Conservation (phyloP, 2,113 vertebrate genomes). For the Scolopax mira region DNA sequence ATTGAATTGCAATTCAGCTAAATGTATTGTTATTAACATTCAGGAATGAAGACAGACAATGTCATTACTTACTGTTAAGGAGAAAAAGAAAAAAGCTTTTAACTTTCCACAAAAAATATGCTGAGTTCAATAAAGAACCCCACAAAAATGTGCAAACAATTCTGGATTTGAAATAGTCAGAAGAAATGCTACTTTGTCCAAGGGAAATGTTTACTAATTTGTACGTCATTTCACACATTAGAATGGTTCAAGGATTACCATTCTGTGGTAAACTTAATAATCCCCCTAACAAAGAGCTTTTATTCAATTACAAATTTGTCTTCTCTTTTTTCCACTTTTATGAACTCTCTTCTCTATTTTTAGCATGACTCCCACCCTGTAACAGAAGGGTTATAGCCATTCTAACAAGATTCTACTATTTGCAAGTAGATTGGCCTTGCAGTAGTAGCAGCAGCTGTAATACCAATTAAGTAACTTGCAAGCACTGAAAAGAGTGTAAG, state of each 20-base stretch:
- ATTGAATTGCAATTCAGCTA: not conserved
- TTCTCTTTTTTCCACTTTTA: not conserved
- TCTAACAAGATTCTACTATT: not conserved
- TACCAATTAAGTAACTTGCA: not conserved
- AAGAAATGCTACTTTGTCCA: not conserved
- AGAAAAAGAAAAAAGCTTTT: conserved; percentile 23
- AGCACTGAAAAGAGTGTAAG: not conserved
- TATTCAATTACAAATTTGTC: not conserved
- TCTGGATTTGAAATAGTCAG: not conserved
- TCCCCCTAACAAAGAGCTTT: not conserved
- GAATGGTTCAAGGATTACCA: not conserved
- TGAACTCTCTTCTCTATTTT: not conserved
- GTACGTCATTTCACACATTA: not conserved
- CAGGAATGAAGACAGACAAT: not conserved
- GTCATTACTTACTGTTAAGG: not conserved
- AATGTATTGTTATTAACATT: not conserved
- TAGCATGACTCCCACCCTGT: not conserved
- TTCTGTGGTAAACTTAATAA: not conserved
- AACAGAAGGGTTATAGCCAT: not conserved
- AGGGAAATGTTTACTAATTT: not conserved
- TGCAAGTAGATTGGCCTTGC: not conserved
- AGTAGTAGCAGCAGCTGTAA: not conserved
- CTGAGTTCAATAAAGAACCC: not conserved
- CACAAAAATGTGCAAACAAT: not conserved
- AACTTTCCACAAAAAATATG: not conserved